A percentile compares a stretch with the other conserved stretches of the same genome.
phyloP scores from a whole-genome alignment of 2,113 vertebrate species.

The Varanus komodoensis region DNA sequence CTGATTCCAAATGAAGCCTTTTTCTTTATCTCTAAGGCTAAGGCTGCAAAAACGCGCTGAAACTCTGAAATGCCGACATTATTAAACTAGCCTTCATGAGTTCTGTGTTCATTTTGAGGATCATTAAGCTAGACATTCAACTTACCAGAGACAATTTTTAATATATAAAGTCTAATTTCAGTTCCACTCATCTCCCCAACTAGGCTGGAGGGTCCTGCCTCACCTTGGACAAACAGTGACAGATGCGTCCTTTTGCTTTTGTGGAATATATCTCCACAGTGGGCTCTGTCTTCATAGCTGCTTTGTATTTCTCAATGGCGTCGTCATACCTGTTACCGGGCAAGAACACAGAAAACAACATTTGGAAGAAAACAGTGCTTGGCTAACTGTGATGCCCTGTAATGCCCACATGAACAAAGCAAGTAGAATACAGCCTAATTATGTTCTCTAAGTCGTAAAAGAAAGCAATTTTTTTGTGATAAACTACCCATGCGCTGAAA shows the following conservation, averaged over 20 bases:
- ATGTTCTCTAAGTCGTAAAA: background rate
- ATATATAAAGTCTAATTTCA: too few species aligned
- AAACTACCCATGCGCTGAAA: background rate
- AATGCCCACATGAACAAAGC: background rate
- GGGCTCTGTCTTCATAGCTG: conserved; percentile 81
- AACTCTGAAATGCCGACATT: background rate
- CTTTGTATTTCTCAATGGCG: conserved; percentile 82
- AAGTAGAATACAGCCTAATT: background rate
- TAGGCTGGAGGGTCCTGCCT: background rate
- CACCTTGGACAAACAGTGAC: conserved; percentile 84
- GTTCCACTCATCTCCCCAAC: too few species aligned
- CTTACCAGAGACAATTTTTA: background rate
- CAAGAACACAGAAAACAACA: background rate
- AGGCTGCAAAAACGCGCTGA: too few species aligned
- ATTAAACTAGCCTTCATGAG: background rate
- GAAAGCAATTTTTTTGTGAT: background rate
- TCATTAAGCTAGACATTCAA: background rate
- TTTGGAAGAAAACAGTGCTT: background rate
- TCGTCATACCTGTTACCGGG: conserved; percentile 74
- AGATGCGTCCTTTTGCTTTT: conserved; percentile 83
- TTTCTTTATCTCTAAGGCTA: background rate
- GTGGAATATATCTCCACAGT: conserved; percentile 75
- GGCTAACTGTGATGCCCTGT: rapidly evolving
- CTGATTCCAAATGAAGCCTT: background rate
- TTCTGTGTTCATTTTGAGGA: background rate